phyloP scores from a whole-genome alignment of 2,888 invertebrate genomes.

The Corbicula japonica region DNA sequence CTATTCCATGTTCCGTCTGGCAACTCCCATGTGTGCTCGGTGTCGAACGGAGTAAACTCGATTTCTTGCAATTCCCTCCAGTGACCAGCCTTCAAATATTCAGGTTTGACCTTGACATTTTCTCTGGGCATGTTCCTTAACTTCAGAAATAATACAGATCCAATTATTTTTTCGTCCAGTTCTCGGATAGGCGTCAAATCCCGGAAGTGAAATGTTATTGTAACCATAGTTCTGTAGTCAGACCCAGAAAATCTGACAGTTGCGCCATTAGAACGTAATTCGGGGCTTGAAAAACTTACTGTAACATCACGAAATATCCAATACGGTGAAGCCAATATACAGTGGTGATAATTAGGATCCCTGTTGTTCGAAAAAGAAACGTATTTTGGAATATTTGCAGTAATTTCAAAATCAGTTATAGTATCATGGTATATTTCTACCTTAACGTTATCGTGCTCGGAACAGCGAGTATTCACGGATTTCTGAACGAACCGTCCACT shows the following conservation, averaged over 20 bases:
- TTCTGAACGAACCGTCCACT: slow-evolving; percentile 65
- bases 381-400: slow-evolving; percentile 67
- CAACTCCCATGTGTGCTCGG: slow-evolving; percentile 58
- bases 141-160: slow-evolving; percentile 36
- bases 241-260: slow-evolving; percentile 33
- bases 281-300: no score
- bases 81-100: slow-evolving; percentile 37
- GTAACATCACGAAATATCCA: slow-evolving; percentile 65
- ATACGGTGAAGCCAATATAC: slow-evolving; percentile 52
- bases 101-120: slow-evolving; percentile 49
- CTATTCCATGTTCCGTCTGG: slow-evolving; percentile 64
- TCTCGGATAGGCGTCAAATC: slow-evolving; percentile 46
- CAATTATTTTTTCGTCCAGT: slow-evolving; percentile 53
- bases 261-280: no score
- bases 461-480: slow-evolving; percentile 61
- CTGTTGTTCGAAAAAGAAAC: slow-evolving; percentile 65
- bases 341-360: slow-evolving; percentile 60
- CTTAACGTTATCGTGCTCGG: slow-evolving; percentile 69
- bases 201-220: slow-evolving; percentile 39
- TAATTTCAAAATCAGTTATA: slow-evolving; percentile 59
- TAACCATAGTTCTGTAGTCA: slow-evolving; percentile 1
- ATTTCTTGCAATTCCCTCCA: slow-evolving; percentile 38
- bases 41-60: slow-evolving; percentile 51
- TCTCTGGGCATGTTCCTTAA: slow-evolving; percentile 54
- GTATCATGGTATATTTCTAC: slow-evolving; percentile 65